Evolutionary conservation across 2,888 invertebrate species (phyloP).

Genomic region (Spicauda simplicius): DNA sequence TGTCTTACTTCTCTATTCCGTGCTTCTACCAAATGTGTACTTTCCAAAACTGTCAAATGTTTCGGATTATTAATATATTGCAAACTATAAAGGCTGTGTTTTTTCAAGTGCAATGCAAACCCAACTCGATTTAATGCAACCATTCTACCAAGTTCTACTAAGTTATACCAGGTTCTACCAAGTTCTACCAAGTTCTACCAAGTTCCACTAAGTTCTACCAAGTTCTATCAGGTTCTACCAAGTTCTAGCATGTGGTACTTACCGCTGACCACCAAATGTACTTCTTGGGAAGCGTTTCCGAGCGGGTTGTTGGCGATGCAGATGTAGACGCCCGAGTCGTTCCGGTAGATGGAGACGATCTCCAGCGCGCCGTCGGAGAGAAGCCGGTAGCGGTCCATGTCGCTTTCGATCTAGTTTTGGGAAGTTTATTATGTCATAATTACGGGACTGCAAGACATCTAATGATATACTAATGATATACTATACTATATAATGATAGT

Average conservation of each 20-base stretch:
- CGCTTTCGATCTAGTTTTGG: slow-evolving; percentile 87
- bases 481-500: no score
- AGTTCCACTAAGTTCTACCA: background rate
- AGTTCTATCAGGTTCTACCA: background rate
- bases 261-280: slow-evolving; percentile 91
- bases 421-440: no score
- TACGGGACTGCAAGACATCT: no score
- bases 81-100: background rate
- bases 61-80: slow-evolving; percentile 9
- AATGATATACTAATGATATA: no score
- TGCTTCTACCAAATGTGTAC: slow-evolving; percentile 2
- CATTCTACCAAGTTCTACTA: background rate
- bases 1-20: no score
- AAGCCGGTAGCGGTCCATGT: slow-evolving; percentile 89
- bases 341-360: slow-evolving; percentile 91
- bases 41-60: slow-evolving; percentile 23
- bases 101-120: background rate
- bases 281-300: slow-evolving; percentile 88
- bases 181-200: background rate
- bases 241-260: slow-evolving; percentile 57
- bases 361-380: slow-evolving; percentile 90
- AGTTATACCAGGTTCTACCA: background rate
- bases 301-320: slow-evolving; percentile 93
- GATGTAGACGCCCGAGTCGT: slow-evolving; percentile 93
- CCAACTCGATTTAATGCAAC: slow-evolving; percentile 2